phyloP scores from a whole-genome alignment of 2,888 invertebrate species.

The Meiosimyza decipiens region DNA sequence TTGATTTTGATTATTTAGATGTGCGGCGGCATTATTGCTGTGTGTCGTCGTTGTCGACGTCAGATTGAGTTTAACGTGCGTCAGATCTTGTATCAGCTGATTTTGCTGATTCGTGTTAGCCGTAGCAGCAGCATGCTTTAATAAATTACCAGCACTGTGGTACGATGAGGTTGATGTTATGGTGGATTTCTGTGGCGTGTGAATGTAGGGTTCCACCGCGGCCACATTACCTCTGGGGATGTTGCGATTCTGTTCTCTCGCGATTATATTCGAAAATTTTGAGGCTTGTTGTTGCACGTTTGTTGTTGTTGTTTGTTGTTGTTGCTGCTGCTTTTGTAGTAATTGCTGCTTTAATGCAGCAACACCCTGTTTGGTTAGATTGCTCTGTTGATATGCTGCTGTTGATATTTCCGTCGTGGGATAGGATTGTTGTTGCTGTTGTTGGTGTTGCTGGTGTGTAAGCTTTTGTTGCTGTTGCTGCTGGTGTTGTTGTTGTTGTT shows the following conservation, averaged over 20 bases:
- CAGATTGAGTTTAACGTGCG: slow-evolving; percentile 52
- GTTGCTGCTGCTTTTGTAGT: slow-evolving; percentile 58
- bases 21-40: slow-evolving; percentile 33
- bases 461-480: slow-evolving; percentile 55
- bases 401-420: slow-evolving; percentile 20
- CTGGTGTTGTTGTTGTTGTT: slow-evolving; percentile 47
- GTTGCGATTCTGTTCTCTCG: slow-evolving; percentile 51
- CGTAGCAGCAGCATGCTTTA: slow-evolving; percentile 63
- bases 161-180: slow-evolving; percentile 66
- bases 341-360: slow-evolving; percentile 59
- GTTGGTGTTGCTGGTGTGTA: slow-evolving; percentile 49
- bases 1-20: slow-evolving; percentile 5
- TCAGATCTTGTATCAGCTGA: slow-evolving; percentile 65
- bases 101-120: slow-evolving; percentile 65
- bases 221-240: slow-evolving; percentile 81
- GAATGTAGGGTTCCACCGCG: slow-evolving; percentile 88
- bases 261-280: slow-evolving; percentile 55
- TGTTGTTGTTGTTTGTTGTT: slow-evolving; percentile 48
- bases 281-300: slow-evolving; percentile 40
- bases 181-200: slow-evolving; percentile 76
- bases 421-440: slow-evolving; percentile 34
- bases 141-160: slow-evolving; percentile 60
- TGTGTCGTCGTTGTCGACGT: slow-evolving; percentile 47
- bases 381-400: slow-evolving; percentile 38
- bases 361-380: slow-evolving; percentile 53